These are phyloP conservation scores for Caenorhabditis sinica DNA, from an alignment of 2,888 invertebrate genomes.

Conservation along the genomic window DNA sequence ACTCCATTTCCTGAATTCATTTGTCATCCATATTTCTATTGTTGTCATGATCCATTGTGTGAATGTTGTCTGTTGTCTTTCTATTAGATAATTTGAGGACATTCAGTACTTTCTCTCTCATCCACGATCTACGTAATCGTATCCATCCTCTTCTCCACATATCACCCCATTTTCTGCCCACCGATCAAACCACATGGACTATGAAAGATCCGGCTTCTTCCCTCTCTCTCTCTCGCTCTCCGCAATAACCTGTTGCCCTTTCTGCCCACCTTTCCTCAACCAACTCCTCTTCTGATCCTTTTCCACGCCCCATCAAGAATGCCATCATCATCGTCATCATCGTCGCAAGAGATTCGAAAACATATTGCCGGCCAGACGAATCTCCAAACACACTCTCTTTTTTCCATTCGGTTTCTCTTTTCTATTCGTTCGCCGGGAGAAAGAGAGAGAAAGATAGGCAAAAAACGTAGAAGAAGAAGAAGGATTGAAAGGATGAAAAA, in stretches of 20 bases:
- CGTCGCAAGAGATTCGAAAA: conserved; percentile 40
- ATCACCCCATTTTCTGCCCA: conserved; percentile 50
- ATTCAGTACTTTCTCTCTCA: conserved; percentile 16
- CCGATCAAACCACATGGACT: conserved; percentile 55
- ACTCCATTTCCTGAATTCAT: neutral
- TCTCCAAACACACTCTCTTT: conserved; percentile 26
- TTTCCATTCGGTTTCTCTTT: conserved; percentile 24
- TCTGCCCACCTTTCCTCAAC: conserved; percentile 27
- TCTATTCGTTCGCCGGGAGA: conserved; percentile 41
- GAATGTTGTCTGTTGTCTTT: conserved; percentile 11
- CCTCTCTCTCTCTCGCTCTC: neutral
- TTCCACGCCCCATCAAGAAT: conserved; percentile 61
- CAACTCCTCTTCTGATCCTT: conserved; percentile 27
- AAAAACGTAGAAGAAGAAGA: conserved; percentile 5
- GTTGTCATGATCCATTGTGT: neutral
- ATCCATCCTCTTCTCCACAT: conserved; percentile 22
- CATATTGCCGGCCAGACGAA: conserved; percentile 47
- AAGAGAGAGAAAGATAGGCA: conserved; percentile 10
- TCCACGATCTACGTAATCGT: conserved; percentile 30
- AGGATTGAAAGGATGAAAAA: conserved; percentile 49
- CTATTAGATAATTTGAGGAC: conserved; percentile 13
- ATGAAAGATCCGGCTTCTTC: conserved; percentile 47
- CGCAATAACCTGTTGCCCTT: conserved; percentile 58
- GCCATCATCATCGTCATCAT: conserved; percentile 47
- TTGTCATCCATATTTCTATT: neutral